Evolutionary conservation across 2,888 invertebrate genomes (phyloP), one percentile per base, ranked within the genome.

Genomic region (Andrena camellia): DNA sequence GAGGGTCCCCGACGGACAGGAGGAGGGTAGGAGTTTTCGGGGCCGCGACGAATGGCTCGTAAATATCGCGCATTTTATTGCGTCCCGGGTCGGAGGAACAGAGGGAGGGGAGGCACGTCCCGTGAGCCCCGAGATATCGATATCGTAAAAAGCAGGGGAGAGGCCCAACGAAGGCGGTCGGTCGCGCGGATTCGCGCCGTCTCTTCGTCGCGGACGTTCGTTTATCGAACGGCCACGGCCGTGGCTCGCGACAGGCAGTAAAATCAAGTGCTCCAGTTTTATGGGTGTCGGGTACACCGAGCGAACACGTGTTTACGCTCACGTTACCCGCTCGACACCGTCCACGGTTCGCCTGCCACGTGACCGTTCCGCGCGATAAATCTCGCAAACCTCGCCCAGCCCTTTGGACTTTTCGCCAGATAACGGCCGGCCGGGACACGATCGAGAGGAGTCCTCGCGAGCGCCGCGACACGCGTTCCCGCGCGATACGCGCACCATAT

Each of bases 241-340:
- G 57, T 50, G 72, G 64, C 81, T 50, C 77, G 83, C 71, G 83
- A 84, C 88, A 85, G 86, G 81, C 89, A 87, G 83, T 88, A 88
- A 88, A 89, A 89, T 89, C 89, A 86, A 87, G 89, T 84, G 89
- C 87, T 89, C 89, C 89, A 88, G 78, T 89, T 89, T 88, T 87
- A 88, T 88, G 82, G 86, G 81, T 82, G 67, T 83, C 81, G 86
- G 69, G 82, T 88, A 81, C 80, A 78, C 64, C 77, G 80, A 75
- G 79, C 81, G 83, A 84, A 88, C 88, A 87, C 88, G 84, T 87
- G 88, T 88, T 88, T 86, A 83, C 84, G 78, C 83, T 86, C 82
- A 68, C 78, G 62, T 59, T 66, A 71, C 62, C n/a, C 62, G 29
- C 60, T 60, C 68, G 50, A 31, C 33, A 23, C 29, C 17, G 74